These are phyloP conservation scores for Menura novaehollandiae DNA, from an alignment of 2,113 vertebrate genomes.

Conservation along the genomic window DNA sequence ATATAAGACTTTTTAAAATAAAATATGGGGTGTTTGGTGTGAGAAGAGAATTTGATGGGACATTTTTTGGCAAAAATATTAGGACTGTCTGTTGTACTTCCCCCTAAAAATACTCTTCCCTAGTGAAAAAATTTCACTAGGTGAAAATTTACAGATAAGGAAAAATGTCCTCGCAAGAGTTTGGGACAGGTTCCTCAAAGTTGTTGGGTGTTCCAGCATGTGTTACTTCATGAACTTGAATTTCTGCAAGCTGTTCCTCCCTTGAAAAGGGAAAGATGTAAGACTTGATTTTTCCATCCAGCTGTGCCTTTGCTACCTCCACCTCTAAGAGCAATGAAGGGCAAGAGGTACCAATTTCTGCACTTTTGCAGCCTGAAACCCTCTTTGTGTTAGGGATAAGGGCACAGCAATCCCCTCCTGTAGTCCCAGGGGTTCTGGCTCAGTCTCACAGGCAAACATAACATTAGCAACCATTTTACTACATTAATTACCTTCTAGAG, in stretches of 20 bases:
- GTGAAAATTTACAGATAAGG: neutral
- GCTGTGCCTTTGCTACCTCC: neutral
- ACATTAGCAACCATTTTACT: neutral
- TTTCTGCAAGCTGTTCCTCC: neutral
- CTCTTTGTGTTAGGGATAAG: neutral
- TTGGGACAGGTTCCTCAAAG: neutral
- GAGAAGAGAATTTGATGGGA: neutral
- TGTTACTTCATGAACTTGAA: neutral
- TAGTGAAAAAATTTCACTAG: neutral
- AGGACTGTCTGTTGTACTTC: neutral
- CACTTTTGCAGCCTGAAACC: neutral
- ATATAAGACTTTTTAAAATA: neutral
- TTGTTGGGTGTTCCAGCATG: neutral
- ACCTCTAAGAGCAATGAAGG: neutral
- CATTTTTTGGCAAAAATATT: neutral
- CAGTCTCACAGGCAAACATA: neutral
- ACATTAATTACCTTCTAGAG: neutral
- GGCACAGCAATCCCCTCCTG: neutral
- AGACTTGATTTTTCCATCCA: neutral
- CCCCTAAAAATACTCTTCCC: neutral
- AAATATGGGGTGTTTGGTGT: neutral
- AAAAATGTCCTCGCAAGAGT: neutral
- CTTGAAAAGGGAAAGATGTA: neutral
- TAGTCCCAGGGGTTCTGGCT: neutral
- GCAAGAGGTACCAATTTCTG: neutral